These are phyloP conservation scores for Neosilurus mollespiculum DNA, from an alignment of 2,797 vertebrate genomes.

Conservation along the genomic window DNA sequence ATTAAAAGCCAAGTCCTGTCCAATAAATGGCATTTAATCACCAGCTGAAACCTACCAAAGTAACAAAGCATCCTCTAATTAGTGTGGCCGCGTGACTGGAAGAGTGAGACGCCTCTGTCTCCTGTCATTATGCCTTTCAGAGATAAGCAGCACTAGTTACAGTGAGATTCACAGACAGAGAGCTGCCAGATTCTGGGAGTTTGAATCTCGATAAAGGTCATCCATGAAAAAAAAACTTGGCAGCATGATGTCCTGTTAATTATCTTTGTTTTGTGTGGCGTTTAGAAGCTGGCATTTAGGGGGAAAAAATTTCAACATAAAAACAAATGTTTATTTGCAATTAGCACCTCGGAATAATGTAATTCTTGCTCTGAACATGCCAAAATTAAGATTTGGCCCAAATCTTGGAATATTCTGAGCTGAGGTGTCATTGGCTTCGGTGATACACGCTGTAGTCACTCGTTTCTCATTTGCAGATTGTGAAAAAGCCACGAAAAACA, in stretches of 20 bases:
- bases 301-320: slow-evolving; percentile 30
- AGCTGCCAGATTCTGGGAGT: slow-evolving; percentile 58
- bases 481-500: slow-evolving; percentile 6
- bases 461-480: slow-evolving; percentile 28
- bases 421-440: slow-evolving; percentile 14
- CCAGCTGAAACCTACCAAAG: slow-evolving; percentile 68
- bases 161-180: slow-evolving; percentile 46
- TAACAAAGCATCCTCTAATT: slow-evolving; percentile 75
- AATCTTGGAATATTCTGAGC: slow-evolving; percentile 8
- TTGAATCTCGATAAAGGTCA: slow-evolving; percentile 49
- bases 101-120: slow-evolving; percentile 60
- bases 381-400: slow-evolving; percentile 36
- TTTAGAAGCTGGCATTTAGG: slow-evolving; percentile 32
- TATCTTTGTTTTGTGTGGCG: slow-evolving; percentile 50
- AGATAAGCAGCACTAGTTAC: slow-evolving; percentile 63
- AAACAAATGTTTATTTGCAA: slow-evolving; percentile 47
- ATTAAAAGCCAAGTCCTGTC: slow-evolving; percentile 63
- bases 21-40: slow-evolving; percentile 69
- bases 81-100: slow-evolving; percentile 61
- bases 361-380: slow-evolving; percentile 19
- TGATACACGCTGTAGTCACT: not conserved
- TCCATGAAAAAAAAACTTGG: slow-evolving; percentile 45
- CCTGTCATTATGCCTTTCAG: slow-evolving; percentile 63
- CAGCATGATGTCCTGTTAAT: slow-evolving; percentile 43
- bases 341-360: slow-evolving; percentile 34